Conservation (phyloP, 2,888 invertebrate genomes). For the Brachypterus glaber region DNA sequence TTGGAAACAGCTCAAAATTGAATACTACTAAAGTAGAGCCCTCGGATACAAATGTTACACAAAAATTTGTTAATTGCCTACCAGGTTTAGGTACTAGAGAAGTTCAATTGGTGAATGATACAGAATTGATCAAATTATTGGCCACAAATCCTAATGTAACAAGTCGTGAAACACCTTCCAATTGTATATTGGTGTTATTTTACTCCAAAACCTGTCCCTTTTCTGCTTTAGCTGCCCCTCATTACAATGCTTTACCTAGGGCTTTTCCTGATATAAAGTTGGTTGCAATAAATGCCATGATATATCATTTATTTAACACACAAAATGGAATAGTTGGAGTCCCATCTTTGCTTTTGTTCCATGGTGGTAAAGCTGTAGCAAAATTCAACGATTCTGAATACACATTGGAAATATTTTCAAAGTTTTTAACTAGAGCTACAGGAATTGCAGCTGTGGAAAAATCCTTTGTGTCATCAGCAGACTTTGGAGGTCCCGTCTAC, state of each 20-base stretch:
- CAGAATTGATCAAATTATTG: conserved; percentile 56
- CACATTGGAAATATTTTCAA: conserved; percentile 66
- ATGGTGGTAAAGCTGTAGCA: conserved; percentile 76
- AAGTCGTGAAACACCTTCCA: conserved; percentile 50
- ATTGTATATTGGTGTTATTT: conserved; percentile 75
- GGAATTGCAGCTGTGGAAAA: conserved; percentile 54
- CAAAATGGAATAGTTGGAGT: conserved; percentile 87
- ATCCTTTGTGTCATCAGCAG: conserved; percentile 60
- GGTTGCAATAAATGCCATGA: conserved; percentile 82
- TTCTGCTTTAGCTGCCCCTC: conserved; percentile 80
- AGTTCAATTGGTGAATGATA: conserved; percentile 63
- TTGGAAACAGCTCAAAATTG: no score
- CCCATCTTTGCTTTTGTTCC: conserved; percentile 80
- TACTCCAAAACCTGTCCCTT: conserved; percentile 86
- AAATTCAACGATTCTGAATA: conserved; percentile 78
- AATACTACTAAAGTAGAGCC: no score
- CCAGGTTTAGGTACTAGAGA: conserved; percentile 30
- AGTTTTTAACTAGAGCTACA: conserved; percentile 69
- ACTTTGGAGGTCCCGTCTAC: conserved; percentile 72
- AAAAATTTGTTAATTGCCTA: conserved; percentile 34
- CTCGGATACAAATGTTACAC: conserved; percentile 19
- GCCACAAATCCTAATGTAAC: conserved; percentile 56
- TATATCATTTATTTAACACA: conserved; percentile 74
- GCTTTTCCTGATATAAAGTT: conserved; percentile 80
- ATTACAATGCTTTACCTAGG: conserved; percentile 81